Percentiles rank a stretch among this genome's conserved stretches.
phyloP scores from a whole-genome alignment of 1,140 invertebrate species.

The Nebria ingens region DNA sequence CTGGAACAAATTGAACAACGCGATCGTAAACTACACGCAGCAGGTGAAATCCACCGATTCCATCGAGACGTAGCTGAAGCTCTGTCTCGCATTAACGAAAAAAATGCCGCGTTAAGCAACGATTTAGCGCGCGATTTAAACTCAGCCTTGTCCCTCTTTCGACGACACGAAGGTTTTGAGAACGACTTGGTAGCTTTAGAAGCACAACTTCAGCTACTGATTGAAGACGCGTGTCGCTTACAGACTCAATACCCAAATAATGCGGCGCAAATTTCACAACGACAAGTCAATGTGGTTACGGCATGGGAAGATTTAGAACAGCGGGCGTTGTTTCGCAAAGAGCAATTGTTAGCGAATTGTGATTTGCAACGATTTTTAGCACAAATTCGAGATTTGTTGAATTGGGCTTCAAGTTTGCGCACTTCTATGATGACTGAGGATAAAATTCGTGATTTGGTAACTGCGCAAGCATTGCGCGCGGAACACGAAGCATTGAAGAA shows the following conservation, averaged over 20 bases:
- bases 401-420: constrained; percentile 74
- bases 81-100: constrained; percentile 79
- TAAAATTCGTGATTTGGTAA: constrained; percentile 74
- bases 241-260: constrained; percentile 86
- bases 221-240: constrained; percentile 83
- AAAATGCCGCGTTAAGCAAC: constrained; percentile 70
- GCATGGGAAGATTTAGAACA: constrained; percentile 84
- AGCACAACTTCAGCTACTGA: constrained; percentile 80
- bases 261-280: constrained; percentile 75
- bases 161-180: constrained; percentile 89
- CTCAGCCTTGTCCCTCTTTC: constrained; percentile 69
- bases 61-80: constrained; percentile 93
- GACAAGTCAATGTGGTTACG: constrained; percentile 71
- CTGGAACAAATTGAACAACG: constrained; percentile 76
- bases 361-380: constrained; percentile 71
- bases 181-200: constrained; percentile 91
- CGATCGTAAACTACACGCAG: constrained; percentile 77
- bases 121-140: constrained; percentile 82
- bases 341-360: constrained; percentile 74
- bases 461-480: constrained; percentile 75
- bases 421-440: constrained; percentile 72
- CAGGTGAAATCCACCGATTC: constrained; percentile 93
- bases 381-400: constrained; percentile 77
- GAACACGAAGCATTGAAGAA: constrained; percentile 87
- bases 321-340: constrained; percentile 62